A percentile compares a stretch with the other conserved stretches of the same genome.
These are phyloP conservation scores for Peribatodes rhomboidaria DNA, from an alignment of 2,888 invertebrate species.

Conservation along the genomic window DNA sequence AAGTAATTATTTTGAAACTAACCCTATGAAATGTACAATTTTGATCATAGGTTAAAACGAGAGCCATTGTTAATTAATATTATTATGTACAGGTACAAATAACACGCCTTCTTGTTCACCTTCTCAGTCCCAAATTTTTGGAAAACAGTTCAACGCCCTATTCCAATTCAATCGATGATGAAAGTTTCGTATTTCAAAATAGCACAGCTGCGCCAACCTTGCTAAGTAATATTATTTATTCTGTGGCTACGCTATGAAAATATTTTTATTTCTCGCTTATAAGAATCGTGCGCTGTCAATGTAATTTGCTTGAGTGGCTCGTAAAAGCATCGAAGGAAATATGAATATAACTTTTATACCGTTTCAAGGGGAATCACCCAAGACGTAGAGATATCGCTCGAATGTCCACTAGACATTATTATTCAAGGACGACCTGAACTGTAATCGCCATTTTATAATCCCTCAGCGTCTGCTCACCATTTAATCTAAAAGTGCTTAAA, in stretches of 20 bases:
- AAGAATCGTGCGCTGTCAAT: conserved; percentile 46
- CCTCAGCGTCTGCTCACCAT: conserved; percentile 31
- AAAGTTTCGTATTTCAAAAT: conserved; percentile 18
- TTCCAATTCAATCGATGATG: neutral
- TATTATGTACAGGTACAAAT: too few relatives aligned
- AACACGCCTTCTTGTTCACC: too few relatives aligned
- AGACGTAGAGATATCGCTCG: conserved; percentile 43
- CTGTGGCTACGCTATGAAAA: conserved; percentile 36
- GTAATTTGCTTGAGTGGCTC: conserved; percentile 62
- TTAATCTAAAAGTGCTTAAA: conserved; percentile 42
- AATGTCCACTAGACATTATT: conserved; percentile 37
- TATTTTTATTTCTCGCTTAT: conserved; percentile 47
- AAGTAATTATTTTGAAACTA: too few relatives aligned
- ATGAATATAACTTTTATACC: conserved; percentile 60
- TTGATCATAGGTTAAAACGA: too few relatives aligned
- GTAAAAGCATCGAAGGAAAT: conserved; percentile 59
- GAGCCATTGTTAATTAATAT: too few relatives aligned
- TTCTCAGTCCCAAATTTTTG: neutral
- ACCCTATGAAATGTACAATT: too few relatives aligned
- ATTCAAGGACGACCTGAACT: conserved; percentile 40
- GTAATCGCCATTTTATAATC: conserved; percentile 41
- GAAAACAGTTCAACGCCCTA: neutral
- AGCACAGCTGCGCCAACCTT: conserved; percentile 14
- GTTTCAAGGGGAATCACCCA: conserved; percentile 61
- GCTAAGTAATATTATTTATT: too few relatives aligned